Evolutionary conservation across 1,140 invertebrate species (phyloP), one percentile per base, ranked within the genome.

Genomic region (Dryas iulia): DNA sequence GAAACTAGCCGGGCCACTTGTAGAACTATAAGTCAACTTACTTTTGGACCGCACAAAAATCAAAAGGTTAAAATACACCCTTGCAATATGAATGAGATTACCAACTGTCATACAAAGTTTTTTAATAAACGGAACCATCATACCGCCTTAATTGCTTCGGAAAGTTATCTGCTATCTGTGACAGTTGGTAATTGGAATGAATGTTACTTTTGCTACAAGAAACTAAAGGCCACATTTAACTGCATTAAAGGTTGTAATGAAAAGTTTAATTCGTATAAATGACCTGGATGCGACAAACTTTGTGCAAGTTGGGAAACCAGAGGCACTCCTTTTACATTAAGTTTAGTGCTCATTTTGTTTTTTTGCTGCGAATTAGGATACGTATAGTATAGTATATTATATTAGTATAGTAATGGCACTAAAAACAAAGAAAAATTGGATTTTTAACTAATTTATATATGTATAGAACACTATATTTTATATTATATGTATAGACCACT

Each of bases 121-220:
- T 47, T 47, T 47, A 47, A 47, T 47, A 47, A 47, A 47, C 39
- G 39, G n/a, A 47, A 21, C n/a, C 18, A 47, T 47, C 14, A 18
- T 47, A 21, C 7, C 8, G n/a, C 18, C 39, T 21, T 47, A 47
- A 47, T 47, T 47, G 14, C 18, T 47, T 47, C 14, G 39, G 39
- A 47, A 39, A 47, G 39, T 47, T 47, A 47, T 47, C 39, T 18
- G 14, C 39, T 47, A 47, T 47, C 39, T 47, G 39, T 47, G 39
- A 47, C 39, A 47, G 39, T 47, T 47, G 14, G 39, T 47, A 47
- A 47, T 47, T 47, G 18, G 39, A 14, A 47, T 47, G 21, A 47
- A 47, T 47, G 39, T 47, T 21, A 47, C 39, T 47, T 47, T 21
- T 47, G 14, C 39, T 18, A 18, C 39, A 47, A 47, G 18, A 47